Evolutionary conservation across 2,797 vertebrate species (phyloP).

Genomic region (Gymnopithys bicolor): DNA sequence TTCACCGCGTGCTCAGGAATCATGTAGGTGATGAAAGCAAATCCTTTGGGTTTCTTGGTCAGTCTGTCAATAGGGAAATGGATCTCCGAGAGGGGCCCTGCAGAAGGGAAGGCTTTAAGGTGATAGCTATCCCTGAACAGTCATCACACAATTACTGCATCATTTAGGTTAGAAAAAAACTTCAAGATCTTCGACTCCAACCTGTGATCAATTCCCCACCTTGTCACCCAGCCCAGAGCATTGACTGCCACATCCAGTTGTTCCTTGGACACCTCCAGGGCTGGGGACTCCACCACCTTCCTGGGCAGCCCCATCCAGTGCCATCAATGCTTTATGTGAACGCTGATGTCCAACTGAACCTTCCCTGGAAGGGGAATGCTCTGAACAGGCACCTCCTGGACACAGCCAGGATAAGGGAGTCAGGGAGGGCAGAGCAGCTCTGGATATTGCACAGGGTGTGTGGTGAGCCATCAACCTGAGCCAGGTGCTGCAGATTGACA

Average conservation of each 20-base stretch:
- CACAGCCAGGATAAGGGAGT: neutral
- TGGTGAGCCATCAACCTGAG: neutral
- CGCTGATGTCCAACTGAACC: neutral
- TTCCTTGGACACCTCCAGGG: neutral
- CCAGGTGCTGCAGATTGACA: neutral
- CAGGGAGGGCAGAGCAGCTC: neutral
- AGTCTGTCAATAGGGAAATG: slow-evolving; percentile 91
- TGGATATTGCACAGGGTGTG: neutral
- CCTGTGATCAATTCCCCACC: neutral
- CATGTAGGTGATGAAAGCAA: slow-evolving; percentile 95
- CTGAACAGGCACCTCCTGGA: neutral
- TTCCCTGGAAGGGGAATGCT: neutral
- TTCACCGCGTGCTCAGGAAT: slow-evolving; percentile 92
- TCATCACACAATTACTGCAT: neutral
- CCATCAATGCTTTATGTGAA: neutral
- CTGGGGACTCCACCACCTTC: neutral
- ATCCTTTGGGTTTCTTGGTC: slow-evolving; percentile 94
- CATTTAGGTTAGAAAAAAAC: neutral
- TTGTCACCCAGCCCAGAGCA: neutral
- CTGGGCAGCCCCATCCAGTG: neutral
- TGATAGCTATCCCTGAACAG: neutral
- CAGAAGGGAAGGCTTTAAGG: neutral
- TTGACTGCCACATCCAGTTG: neutral
- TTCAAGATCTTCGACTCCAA: neutral
- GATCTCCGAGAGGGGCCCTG: slow-evolving; percentile 91